Percentiles rank a stretch among this genome's conserved stretches.
These are phyloP conservation scores for Eurytemora carolleeae DNA, from an alignment of 1,140 invertebrate genomes.

Conservation along the genomic window DNA sequence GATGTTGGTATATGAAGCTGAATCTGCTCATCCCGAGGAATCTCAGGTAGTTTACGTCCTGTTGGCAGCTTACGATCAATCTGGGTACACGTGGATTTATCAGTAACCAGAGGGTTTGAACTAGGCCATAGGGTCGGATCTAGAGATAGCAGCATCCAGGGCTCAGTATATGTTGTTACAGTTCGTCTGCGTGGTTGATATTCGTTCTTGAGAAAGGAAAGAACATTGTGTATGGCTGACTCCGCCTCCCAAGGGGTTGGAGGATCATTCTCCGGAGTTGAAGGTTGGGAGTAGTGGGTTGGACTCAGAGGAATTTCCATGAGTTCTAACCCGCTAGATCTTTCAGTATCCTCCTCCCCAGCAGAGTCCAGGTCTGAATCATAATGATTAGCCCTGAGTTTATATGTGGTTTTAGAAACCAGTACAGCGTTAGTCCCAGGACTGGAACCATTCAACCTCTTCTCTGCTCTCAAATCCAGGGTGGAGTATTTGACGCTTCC, in stretches of 20 bases:
- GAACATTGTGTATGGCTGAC: not conserved
- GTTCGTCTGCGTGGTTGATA: not conserved
- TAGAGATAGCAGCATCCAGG: not conserved
- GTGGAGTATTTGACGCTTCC: conserved; percentile 2
- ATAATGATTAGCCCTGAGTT: not conserved
- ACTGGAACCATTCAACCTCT: not conserved
- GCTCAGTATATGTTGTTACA: not conserved
- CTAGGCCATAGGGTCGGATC: no score
- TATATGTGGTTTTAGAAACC: conserved; percentile 15
- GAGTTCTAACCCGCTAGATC: conserved; percentile 4
- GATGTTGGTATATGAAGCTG: not conserved
- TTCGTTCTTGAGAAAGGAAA: not conserved
- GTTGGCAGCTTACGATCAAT: not conserved
- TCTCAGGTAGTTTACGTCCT: not conserved
- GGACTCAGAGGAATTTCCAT: conserved; percentile 16
- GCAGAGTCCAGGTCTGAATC: not conserved
- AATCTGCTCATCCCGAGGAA: no score
- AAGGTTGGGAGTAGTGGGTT: conserved; percentile 11
- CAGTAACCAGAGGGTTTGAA: no score
- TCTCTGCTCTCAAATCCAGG: conserved; percentile 1
- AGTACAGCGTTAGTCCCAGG: conserved; percentile 2
- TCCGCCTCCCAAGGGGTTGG: conserved; percentile 10
- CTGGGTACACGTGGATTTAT: not conserved
- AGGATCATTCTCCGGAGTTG: conserved; percentile 11
- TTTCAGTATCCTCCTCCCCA: not conserved